phyloP scores from a whole-genome alignment of 2,113 vertebrate species.

The human region DNA sequence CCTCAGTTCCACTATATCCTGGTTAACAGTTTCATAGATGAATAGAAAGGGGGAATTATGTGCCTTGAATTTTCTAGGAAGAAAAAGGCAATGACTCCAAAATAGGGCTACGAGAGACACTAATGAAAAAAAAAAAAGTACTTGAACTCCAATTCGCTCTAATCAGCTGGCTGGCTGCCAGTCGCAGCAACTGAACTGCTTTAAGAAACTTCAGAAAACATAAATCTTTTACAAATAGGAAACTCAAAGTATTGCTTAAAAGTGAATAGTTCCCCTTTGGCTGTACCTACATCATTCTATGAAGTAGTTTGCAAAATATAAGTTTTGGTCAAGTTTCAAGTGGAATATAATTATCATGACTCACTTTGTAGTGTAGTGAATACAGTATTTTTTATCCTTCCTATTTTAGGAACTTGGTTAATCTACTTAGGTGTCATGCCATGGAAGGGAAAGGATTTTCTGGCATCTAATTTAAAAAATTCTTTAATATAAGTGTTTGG shows the following conservation, averaged over 20 bases:
- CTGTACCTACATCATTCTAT: neutral
- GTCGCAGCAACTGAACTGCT: neutral
- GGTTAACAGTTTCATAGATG: slow-evolving; percentile 25
- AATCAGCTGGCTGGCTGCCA: neutral
- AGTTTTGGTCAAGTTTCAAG: neutral
- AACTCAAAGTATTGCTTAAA: neutral
- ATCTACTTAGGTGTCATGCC: neutral
- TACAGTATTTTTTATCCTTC: neutral
- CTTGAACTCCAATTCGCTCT: neutral
- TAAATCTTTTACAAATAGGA: neutral
- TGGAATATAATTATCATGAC: neutral
- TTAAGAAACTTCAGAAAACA: slow-evolving; percentile 11
- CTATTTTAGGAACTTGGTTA: neutral
- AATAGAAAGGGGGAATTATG: neutral
- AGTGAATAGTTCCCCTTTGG: neutral
- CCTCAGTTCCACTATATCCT: neutral
- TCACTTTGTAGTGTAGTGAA: neutral
- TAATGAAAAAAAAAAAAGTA: neutral
- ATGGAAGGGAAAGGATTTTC: neutral
- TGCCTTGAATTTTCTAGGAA: slow-evolving; percentile 41
- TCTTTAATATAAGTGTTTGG: neutral
- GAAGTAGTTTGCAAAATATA: neutral
- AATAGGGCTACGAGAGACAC: neutral
- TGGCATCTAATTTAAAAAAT: neutral
- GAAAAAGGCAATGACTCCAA: slow-evolving; percentile 25